Conservation (phyloP, 2,888 invertebrate species). For the Scotopteryx bipunctaria region DNA sequence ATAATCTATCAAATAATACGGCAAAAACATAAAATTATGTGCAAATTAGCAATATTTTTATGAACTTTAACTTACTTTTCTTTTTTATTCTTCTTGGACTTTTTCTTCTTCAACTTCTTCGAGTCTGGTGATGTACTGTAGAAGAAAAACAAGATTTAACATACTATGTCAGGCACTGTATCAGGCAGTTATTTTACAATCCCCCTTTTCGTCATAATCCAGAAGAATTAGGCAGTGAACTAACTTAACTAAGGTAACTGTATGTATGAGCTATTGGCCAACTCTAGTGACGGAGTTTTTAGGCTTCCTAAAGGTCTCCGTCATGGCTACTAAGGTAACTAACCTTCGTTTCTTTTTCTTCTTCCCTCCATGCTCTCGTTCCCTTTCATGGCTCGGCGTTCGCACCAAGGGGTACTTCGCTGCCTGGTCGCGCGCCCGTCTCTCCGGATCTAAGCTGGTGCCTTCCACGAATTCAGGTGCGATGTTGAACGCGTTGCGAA, state of each 20-base stretch:
- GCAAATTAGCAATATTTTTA: conserved; percentile 9
- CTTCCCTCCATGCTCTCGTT: conserved; percentile 74
- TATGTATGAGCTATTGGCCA: too few species aligned
- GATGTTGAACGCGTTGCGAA: conserved; percentile 97
- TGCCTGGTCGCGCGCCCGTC: conserved; percentile 79
- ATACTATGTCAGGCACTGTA: too few species aligned
- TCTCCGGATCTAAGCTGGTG: conserved; percentile 93
- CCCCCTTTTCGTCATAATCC: too few species aligned
- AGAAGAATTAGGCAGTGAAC: too few species aligned
- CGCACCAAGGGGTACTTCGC: conserved; percentile 88
- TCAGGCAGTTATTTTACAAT: too few species aligned
- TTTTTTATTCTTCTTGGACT: conserved; percentile 89
- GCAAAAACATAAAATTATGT: conserved; percentile 19
- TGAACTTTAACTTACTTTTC: conserved; percentile 90
- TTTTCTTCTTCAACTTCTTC: conserved; percentile 91
- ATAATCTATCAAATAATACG: conserved; percentile 55
- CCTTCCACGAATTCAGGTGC: conserved; percentile 97
- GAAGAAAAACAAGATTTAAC: conserved; percentile 44
- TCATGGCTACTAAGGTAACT: too few species aligned
- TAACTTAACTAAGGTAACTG: too few species aligned
- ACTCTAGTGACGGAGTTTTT: too few species aligned
- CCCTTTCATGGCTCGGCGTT: conserved; percentile 87
- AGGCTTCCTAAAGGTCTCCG: too few species aligned
- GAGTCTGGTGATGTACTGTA: conserved; percentile 88
- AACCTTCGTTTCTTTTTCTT: conserved; percentile 91